phyloP scores from a whole-genome alignment of 2,888 invertebrate species.

The Ectemnius continuus region DNA sequence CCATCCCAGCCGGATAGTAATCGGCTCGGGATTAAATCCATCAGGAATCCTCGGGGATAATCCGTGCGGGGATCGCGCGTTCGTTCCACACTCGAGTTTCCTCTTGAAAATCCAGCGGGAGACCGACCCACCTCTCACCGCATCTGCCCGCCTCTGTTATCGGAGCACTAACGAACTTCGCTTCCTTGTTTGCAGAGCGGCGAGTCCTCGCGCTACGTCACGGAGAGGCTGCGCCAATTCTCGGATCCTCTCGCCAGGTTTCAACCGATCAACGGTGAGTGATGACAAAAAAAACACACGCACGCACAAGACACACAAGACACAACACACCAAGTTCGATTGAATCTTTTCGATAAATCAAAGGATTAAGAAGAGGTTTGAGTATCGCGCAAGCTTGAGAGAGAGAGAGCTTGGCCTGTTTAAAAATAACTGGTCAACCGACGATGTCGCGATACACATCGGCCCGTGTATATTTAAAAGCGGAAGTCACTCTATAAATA shows the following conservation, averaged over 20 bases:
- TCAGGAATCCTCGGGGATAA: slow-evolving; percentile 4
- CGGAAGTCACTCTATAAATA: too few species aligned
- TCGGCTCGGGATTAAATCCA: slow-evolving; percentile 1
- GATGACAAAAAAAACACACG: too few species aligned
- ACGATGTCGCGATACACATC: too few species aligned
- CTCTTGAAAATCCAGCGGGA: neutral
- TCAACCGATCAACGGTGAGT: slow-evolving; percentile 79
- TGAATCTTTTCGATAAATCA: too few species aligned
- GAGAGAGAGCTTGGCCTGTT: too few species aligned
- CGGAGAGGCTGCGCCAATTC: slow-evolving; percentile 79
- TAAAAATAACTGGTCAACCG: too few species aligned
- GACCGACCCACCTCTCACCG: too few species aligned
- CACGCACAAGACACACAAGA: too few species aligned
- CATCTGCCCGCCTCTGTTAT: slow-evolving; percentile 5
- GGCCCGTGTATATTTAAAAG: too few species aligned
- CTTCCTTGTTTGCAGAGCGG: slow-evolving; percentile 76
- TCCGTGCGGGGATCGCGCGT: neutral
- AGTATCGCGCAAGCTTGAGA: too few species aligned
- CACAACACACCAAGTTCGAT: too few species aligned
- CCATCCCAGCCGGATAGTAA: neutral
- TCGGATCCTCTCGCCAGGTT: slow-evolving; percentile 80
- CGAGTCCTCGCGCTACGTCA: slow-evolving; percentile 78
- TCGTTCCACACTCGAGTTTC: neutral
- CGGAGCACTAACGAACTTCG: slow-evolving; percentile 1
- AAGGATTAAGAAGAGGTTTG: too few species aligned